Evolutionary conservation across 2,888 invertebrate species (phyloP), one percentile per base, ranked within the genome.

Genomic region (Leucophenga montana): DNA sequence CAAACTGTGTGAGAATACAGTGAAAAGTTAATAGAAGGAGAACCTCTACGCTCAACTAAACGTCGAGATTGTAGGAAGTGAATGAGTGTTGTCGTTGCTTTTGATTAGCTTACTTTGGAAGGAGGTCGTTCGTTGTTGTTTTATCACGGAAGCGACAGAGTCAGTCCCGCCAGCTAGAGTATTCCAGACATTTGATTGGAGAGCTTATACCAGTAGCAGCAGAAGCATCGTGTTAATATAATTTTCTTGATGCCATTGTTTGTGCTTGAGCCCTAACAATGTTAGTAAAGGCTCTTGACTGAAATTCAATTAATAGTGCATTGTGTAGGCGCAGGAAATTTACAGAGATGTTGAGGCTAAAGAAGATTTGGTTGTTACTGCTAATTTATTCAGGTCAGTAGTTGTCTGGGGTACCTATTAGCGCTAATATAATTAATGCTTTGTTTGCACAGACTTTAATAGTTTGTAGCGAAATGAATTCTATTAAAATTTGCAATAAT

Each of bases 231-330:
- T 54, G 54, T 54, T 54, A 54, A 54, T 54, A 54, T 54, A 54
- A 54, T 54, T 54, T 54, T 54, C 54, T 22, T 54, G 54, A 9
- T 22, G 13, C 20, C 22, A 54, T 54, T 54, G 54, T 54, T 54
- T 54, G 22, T 54, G 20, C 54, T 54, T 50, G n/a, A 50, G 18
- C 54, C 1, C n/a, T 54, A 39, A 39, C 39, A 39, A 39, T 39
- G 39, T 39, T 39, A 11, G 8, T 8, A 11, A 20, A 22, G 18
- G 54, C 22, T 54, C 2, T 22, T 54, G 22, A 54, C 54, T 54
- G 18, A 22, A 54, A 54, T 54, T 54, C 54, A 54, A 54, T 54
- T 54, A 54, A 22, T 54, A 1, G 8, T 20, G 22, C 9, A 18
- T 54, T 18, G 18, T 54, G 20, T 54, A 13, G 20, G 18, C 18